Evolutionary conservation across 2,797 vertebrate species (phyloP), one percentile per base, ranked within the genome.

Genomic region (Scolopax rusticola): DNA sequence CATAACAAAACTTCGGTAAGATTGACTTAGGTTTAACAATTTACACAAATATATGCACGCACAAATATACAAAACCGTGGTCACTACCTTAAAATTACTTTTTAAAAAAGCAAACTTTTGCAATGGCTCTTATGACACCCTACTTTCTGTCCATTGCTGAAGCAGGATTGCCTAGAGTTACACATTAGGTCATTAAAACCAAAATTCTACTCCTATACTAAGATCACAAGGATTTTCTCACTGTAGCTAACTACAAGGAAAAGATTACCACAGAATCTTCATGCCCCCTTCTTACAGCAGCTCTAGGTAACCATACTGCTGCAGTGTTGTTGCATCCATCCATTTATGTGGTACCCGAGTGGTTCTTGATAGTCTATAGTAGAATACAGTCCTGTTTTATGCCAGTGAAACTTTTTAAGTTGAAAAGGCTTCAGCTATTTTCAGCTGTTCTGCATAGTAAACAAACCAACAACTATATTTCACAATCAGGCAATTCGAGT

Each of bases 1-100:
- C 12, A 24, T 30, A 54, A 74, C 0, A 0, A 83, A 78, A 1
- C 5, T 13, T 75, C 23, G 28, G 2, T 53, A 47, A 67, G 16
- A 53, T 24, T 18, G 67, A 51, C 8, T 28, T 20, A n/a, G 0
- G 7, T 79, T 89, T 63, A 82, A 54, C 4, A 73, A 65, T 63
- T 68, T 76, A 10, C 7, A 53, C 5, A 94, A 60, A 74, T 56
- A 38, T 67, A n/a, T 23, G 6, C 6, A 30, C 67, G 3, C 2
- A 6, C 14, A 69, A 67, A 48, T 80, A 67, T 33, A 18, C 12
- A 89, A 79, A n/a, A 79, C 3, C 6, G 38, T 4, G 6, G 12
- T 48, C 28, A 33, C 8, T 48, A 63, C 3, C 1, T 45, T 60
- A 73, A 89, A 71, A 61, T 20, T 67, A 28, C 2, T 59, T 87